Evolutionary conservation across 2,888 invertebrate genomes (phyloP).

Genomic region (Cataglyphis rosenhaueri): DNA sequence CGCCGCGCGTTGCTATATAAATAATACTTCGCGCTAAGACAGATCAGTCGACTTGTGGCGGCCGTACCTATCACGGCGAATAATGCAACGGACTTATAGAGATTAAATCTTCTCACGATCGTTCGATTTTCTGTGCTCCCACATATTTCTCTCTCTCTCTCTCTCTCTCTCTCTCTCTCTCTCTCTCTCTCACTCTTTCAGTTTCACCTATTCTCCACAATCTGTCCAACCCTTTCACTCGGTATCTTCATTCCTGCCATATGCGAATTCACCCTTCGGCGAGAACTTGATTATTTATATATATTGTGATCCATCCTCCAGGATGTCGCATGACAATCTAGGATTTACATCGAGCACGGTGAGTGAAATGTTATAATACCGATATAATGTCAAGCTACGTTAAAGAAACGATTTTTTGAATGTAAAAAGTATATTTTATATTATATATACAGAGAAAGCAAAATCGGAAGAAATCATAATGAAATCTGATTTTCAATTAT

Average conservation of each 20-base stretch:
- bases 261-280: slow-evolving; percentile 2
- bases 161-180: neutral
- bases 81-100: slow-evolving; percentile 68
- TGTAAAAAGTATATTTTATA: no score
- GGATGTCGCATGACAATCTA: slow-evolving; percentile 82
- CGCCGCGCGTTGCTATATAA: slow-evolving; percentile 79
- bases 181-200: neutral
- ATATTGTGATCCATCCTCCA: slow-evolving; percentile 40
- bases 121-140: neutral
- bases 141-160: neutral
- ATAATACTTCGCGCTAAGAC: slow-evolving; percentile 82
- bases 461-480: neutral
- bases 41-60: slow-evolving; percentile 83
- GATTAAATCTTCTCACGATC: slow-evolving; percentile 54
- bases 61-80: slow-evolving; percentile 81
- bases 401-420: neutral
- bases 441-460: neutral
- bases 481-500: neutral
- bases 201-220: neutral
- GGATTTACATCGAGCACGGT: slow-evolving; percentile 83
- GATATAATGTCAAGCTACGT: neutral
- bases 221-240: slow-evolving; percentile 15
- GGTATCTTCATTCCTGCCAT: neutral
- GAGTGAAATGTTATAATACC: slow-evolving; percentile 66
- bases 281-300: neutral